Evolutionary conservation across 1,140 invertebrate genomes (phyloP).

Genomic region (Homarus americanus): DNA sequence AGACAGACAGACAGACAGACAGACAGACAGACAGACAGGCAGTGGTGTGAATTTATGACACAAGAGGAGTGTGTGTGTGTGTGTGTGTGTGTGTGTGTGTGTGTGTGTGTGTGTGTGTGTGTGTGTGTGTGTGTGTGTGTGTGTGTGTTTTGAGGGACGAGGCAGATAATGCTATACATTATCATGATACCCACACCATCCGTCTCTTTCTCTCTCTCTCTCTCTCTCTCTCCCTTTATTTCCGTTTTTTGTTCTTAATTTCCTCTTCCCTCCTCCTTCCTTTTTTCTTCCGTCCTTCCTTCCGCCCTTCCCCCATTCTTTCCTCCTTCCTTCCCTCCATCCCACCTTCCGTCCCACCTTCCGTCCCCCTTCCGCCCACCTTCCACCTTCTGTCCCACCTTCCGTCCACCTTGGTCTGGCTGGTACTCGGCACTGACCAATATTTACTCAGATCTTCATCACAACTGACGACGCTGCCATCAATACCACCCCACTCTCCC

Average conservation of each 20-base stretch:
- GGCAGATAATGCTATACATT: too few relatives aligned
- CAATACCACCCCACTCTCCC: not conserved
- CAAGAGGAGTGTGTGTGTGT: not conserved
- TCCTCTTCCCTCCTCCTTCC: not conserved
- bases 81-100: not conserved
- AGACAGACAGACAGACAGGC: slow-evolving; percentile 26
- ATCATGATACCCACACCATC: too few relatives aligned
- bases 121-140: slow-evolving; percentile 27
- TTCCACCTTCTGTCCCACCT: not conserved
- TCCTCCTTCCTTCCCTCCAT: not conserved
- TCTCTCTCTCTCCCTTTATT: too few relatives aligned
- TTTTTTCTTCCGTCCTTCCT: not conserved
- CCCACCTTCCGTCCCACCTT: not conserved
- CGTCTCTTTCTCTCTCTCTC: too few relatives aligned
- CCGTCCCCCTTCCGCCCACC: not conserved
- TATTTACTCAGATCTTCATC: too few relatives aligned
- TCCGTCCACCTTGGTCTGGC: not conserved
- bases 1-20: slow-evolving; percentile 22
- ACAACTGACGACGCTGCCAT: too few relatives aligned
- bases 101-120: slow-evolving; percentile 1
- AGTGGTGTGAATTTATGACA: not conserved
- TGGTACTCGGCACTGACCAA: too few relatives aligned
- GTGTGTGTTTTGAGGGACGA: too few relatives aligned
- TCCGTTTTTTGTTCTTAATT: too few relatives aligned
- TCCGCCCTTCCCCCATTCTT: not conserved